A percentile compares a stretch with the other conserved stretches of the same genome.
Conservation (phyloP, 2,888 invertebrate genomes). For the Xylota segnis region DNA sequence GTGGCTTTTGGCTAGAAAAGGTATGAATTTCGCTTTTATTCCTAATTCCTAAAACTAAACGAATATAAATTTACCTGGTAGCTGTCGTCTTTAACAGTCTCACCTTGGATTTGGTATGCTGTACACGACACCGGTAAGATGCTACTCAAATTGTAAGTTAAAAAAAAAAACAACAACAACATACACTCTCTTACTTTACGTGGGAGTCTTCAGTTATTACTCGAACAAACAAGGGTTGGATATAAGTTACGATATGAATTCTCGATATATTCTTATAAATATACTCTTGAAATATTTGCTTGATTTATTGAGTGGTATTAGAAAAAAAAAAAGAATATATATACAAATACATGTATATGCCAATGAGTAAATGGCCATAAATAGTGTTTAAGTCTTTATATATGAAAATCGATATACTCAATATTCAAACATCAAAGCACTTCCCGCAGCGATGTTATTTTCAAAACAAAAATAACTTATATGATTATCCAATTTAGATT, state of each 20-base stretch:
- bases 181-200: constrained; percentile 74
- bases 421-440: constrained; percentile 59
- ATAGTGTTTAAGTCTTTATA: constrained; percentile 58
- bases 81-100: neutral
- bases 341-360: constrained; percentile 57
- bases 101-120: constrained; percentile 10
- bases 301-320: constrained; percentile 61
- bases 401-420: constrained; percentile 33
- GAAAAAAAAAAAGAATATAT: constrained; percentile 26
- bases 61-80: neutral
- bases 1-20: constrained; percentile 25
- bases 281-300: constrained; percentile 47
- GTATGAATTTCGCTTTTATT: constrained; percentile 6
- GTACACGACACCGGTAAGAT: constrained; percentile 12
- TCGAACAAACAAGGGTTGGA: constrained; percentile 58
- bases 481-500: constrained; percentile 64
- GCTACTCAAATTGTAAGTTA: constrained; percentile 4
- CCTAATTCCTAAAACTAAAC: neutral
- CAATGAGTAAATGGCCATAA: constrained; percentile 48
- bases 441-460: constrained; percentile 55
- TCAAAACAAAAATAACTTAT: constrained; percentile 38
- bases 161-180: constrained; percentile 21
- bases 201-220: constrained; percentile 68
- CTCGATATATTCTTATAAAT: constrained; percentile 51
- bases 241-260: constrained; percentile 61